Percentiles rank a stretch among this genome's conserved stretches.
Evolutionary conservation across 2,113 vertebrate genomes (phyloP).

Genomic region (Leptosomus discolor): DNA sequence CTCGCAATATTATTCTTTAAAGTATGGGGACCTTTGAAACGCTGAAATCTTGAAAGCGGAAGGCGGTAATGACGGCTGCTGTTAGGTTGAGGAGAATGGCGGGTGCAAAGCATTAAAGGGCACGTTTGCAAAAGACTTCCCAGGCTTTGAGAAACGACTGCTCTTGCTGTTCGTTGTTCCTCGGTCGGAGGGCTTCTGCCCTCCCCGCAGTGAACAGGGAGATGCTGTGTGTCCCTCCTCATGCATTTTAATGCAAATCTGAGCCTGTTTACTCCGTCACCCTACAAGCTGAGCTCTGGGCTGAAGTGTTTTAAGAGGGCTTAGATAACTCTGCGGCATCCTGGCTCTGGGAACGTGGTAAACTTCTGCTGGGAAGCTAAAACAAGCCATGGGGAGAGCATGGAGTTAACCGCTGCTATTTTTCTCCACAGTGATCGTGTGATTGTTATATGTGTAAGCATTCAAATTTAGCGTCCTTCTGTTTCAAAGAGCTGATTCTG

Average conservation of each 20-base stretch:
- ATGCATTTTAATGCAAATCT: neutral
- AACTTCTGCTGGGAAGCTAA: neutral
- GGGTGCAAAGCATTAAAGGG: neutral
- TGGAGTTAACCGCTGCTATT: conserved; percentile 38
- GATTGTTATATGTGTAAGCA: neutral
- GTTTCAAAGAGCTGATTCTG: conserved; percentile 27
- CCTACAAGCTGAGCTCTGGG: neutral
- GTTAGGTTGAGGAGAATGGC: neutral
- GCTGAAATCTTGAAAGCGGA: neutral
- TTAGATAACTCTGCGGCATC: neutral
- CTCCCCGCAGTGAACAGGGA: neutral
- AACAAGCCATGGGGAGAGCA: neutral
- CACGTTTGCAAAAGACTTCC: neutral
- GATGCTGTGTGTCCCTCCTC: neutral
- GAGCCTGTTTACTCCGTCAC: neutral
- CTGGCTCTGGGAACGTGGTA: neutral
- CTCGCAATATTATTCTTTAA: neutral
- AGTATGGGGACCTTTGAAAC: neutral
- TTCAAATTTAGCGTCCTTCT: conserved; percentile 41
- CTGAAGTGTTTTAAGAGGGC: neutral
- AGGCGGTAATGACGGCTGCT: neutral
- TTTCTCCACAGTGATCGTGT: conserved; percentile 1
- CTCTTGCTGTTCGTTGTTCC: neutral
- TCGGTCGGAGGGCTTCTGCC: neutral
- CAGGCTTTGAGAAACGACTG: neutral